These are phyloP conservation scores for Athene cunicularia DNA, from an alignment of 2,113 vertebrate genomes.

Conservation along the genomic window DNA sequence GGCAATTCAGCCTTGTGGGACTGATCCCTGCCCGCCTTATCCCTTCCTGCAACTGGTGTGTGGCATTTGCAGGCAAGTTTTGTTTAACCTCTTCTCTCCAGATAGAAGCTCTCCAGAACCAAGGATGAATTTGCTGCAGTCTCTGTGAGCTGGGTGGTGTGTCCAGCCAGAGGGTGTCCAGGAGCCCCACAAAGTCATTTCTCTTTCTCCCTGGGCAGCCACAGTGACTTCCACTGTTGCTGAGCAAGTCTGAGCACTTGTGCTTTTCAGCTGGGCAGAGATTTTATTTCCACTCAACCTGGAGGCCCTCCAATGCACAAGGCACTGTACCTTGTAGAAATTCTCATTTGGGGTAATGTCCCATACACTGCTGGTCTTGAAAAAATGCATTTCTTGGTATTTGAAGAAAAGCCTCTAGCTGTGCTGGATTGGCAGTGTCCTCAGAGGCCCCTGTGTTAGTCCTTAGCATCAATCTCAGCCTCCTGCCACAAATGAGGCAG, in stretches of 20 bases:
- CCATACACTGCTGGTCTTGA: background rate
- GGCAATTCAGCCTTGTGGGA: background rate
- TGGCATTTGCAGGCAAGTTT: background rate
- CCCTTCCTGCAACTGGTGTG: background rate
- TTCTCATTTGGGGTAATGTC: background rate
- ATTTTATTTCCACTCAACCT: background rate
- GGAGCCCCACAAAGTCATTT: background rate
- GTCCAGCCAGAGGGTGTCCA: accelerated
- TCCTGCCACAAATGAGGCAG: background rate
- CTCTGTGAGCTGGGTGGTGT: background rate
- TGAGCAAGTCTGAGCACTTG: background rate
- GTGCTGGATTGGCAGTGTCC: background rate
- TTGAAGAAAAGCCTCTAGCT: background rate
- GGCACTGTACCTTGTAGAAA: background rate
- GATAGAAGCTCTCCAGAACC: background rate
- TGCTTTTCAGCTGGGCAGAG: background rate
- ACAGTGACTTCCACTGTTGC: background rate
- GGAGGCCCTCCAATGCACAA: background rate
- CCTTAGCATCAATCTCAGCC: background rate
- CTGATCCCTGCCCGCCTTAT: background rate
- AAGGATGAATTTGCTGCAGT: background rate
- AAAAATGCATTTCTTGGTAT: slow-evolving; percentile 1
- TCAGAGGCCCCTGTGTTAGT: background rate
- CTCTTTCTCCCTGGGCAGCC: background rate
- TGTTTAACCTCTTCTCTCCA: background rate